Base-by-base conservation (phyloP, 2,797 vertebrate genomes). In the Meriones psammophilus region DNA sequence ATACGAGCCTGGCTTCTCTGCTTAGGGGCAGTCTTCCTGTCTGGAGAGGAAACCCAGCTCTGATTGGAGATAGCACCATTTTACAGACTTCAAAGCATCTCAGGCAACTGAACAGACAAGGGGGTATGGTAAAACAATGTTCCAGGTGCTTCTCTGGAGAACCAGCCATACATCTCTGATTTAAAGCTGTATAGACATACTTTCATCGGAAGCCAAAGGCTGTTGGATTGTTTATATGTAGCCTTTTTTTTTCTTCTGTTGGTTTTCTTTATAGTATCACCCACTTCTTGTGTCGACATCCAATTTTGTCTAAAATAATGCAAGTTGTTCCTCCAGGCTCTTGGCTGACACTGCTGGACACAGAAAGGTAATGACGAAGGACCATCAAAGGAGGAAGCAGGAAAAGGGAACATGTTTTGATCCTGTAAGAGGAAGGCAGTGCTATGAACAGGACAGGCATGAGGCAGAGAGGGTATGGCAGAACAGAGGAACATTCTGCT, bases 1-100 rank as follows among this genome's bases (percentile, higher is more conserved):
- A 97, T 95, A 94, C 91, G 78, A 97, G 8, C 0, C 20, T 33
- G 78, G 92, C 93, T 89, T 90, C 91, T 96, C 93, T 83, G 13
- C 62, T 94, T 60, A 86, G 69, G 62, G 36, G 78, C 78, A 71
- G 73, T 60, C 95, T 92, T 96, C 69, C 62, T 97, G 66, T 94
- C 92, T 97, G 89, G 94, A 96, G 79, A 97, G 97, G 98, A 97
- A 97, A 89, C 46, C 10, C 22, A 46, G 54, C 54, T 94, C 33
- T 6, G 86, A 94, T 62, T 86, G 46, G 94, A 98, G 92, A 30
- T 83, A 77, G 17, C 95, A 46, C 83, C 83, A 74, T 92, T 91
- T 92, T 20, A 71, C 76, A 91, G 94, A 96, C 66, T 95, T 97
- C 79, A 97, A 81, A 95, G 80, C 83, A 85, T n/a, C 91, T 86